Evolutionary conservation across 2,888 invertebrate genomes (phyloP), one percentile per base, ranked within the genome.

Genomic region (Glaucopsyche alexis): DNA sequence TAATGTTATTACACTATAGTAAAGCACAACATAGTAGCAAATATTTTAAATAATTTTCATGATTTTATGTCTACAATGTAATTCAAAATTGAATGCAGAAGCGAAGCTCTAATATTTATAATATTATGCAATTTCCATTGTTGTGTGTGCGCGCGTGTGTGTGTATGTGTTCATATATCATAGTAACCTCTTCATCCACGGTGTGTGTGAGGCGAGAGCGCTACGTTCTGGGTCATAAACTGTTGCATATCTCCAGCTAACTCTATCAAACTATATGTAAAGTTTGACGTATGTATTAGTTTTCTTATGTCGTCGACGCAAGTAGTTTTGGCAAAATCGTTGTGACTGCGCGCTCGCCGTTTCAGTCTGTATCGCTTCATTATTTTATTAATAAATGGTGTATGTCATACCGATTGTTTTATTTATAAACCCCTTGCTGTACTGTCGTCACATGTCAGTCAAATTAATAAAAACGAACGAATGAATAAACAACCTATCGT

Each of bases 301-400:
- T 13, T 60, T 29, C 13, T 60, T 14, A 11, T 47, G 60, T 60
- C 14, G 19, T 11, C 19, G 5, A 2, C 47, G 9, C 9, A 47
- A 47, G 55, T 55, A 60, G 29, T 38, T 29, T 60, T 60, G 60
- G 29, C 19, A 60, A 60, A 60, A 47, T 47, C 1, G 8, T 19
- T 38, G 29, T 14, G 29, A 42, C 66, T 42, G 47, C 69, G 69
- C 69, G 8, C 49, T 67, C 67, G 67, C 69, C 84, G 81, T 73
- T 74, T 72, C 81, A 85, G 83, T 76, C 76, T 88, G 88, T 87
- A 81, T 85, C 82, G 86, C 88, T 89, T 89, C 84, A 85, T 87
- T 85, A 82, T 81, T 84, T 86, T 78, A 75, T 74, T 76, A 83
- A 87, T 90, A 91, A 90, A 89, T 85, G 89, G 89, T 90, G 88